Percentiles rank a stretch among this genome's conserved stretches.
Conservation (phyloP, 2,888 invertebrate genomes). For the Xestia rhomboidea region DNA sequence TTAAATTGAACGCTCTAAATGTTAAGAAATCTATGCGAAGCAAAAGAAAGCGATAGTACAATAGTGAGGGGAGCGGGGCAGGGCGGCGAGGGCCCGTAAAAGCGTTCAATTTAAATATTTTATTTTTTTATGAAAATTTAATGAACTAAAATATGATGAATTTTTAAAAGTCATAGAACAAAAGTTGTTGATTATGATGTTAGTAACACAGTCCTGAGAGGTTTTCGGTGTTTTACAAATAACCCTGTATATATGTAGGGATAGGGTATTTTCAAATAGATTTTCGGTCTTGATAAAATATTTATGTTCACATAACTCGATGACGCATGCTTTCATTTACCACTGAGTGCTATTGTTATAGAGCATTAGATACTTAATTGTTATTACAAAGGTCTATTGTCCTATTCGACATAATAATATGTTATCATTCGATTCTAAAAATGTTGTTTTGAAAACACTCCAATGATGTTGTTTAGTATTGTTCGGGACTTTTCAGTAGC, state of each 20-base stretch:
- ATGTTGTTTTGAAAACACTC: slow-evolving; percentile 58
- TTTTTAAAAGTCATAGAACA: no score
- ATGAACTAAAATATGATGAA: no score
- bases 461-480: slow-evolving; percentile 37
- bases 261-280: neutral
- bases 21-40: no score
- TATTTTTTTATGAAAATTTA: no score
- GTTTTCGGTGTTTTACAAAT: no score
- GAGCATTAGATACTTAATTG: slow-evolving; percentile 33
- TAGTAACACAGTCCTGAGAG: no score
- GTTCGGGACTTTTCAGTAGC: slow-evolving; percentile 13
- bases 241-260: neutral
- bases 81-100: no score
- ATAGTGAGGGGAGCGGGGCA: no score
- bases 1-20: no score
- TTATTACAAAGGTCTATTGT: slow-evolving; percentile 64
- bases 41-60: no score
- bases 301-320: slow-evolving; percentile 40
- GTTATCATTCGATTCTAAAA: slow-evolving; percentile 56
- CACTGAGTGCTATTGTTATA: slow-evolving; percentile 49
- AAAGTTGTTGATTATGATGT: no score
- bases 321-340: slow-evolving; percentile 32
- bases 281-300: neutral
- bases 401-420: slow-evolving; percentile 32
- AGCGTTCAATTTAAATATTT: no score